These are phyloP conservation scores for Ciconia maguari DNA, from an alignment of 2,113 vertebrate species.

Conservation along the genomic window DNA sequence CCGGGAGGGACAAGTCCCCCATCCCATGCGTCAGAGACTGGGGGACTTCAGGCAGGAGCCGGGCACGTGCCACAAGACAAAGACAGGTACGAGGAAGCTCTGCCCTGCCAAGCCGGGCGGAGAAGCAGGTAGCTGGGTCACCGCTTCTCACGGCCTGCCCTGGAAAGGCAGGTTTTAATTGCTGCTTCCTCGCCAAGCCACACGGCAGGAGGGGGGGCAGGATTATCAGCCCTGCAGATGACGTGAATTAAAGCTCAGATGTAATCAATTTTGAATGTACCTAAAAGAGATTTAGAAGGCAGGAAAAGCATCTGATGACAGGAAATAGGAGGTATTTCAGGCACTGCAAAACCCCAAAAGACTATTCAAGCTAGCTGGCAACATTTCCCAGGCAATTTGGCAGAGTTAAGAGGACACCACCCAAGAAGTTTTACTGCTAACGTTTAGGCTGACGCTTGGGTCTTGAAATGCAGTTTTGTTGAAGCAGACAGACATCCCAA, in stretches of 20 bases:
- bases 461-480: neutral
- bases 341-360: neutral
- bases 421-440: neutral
- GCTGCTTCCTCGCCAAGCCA: neutral
- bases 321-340: neutral
- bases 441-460: neutral
- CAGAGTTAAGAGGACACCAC: neutral
- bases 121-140: neutral
- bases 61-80: fast-evolving
- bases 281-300: neutral
- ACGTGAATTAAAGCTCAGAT: neutral
- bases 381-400: neutral
- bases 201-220: fast-evolving
- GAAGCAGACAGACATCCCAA: fast-evolving
- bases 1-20: neutral
- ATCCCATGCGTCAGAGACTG: neutral
- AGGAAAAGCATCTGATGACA: neutral
- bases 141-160: neutral
- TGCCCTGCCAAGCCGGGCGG: neutral
- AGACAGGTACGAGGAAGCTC: neutral
- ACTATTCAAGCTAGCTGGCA: neutral
- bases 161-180: neutral
- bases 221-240: slow-evolving; percentile 1
- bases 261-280: slow-evolving; percentile 11
- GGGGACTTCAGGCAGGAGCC: neutral